phyloP scores from a whole-genome alignment of 2,113 vertebrate genomes.

The Elanus axillaris region DNA sequence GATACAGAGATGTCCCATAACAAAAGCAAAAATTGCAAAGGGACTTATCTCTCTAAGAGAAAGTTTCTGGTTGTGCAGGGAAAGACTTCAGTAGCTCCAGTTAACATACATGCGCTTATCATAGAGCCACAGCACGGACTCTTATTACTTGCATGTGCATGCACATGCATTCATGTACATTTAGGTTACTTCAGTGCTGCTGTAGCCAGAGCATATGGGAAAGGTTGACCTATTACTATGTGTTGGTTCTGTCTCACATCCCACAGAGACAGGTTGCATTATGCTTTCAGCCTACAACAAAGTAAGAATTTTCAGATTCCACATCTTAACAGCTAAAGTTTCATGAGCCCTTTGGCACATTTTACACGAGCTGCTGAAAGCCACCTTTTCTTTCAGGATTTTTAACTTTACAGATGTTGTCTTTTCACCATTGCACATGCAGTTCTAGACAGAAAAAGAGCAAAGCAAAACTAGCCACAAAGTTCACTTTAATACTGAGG shows the following conservation, averaged over 20 bases:
- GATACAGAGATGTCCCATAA: not conserved
- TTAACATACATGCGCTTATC: not conserved
- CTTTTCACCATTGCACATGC: not conserved
- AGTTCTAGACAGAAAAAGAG: not conserved
- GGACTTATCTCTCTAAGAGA: not conserved
- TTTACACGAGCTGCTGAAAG: not conserved
- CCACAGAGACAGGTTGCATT: not conserved
- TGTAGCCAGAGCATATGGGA: not conserved
- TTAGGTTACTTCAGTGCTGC: not conserved
- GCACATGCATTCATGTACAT: fast-evolving
- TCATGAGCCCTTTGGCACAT: not conserved
- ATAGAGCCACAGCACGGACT: not conserved
- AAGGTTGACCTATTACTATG: not conserved
- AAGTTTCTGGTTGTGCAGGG: not conserved
- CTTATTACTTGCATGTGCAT: not conserved
- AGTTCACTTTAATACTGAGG: not conserved
- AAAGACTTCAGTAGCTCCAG: not conserved
- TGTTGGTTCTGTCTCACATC: not conserved
- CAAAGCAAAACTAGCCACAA: not conserved
- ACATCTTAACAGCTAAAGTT: not conserved
- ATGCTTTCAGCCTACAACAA: not conserved
- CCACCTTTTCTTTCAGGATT: not conserved
- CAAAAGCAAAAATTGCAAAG: not conserved
- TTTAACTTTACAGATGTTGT: not conserved
- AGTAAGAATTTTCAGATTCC: not conserved